Evolutionary conservation across 2,113 vertebrate genomes (phyloP), one percentile per base, ranked within the genome.

Genomic region (Columba janthina): DNA sequence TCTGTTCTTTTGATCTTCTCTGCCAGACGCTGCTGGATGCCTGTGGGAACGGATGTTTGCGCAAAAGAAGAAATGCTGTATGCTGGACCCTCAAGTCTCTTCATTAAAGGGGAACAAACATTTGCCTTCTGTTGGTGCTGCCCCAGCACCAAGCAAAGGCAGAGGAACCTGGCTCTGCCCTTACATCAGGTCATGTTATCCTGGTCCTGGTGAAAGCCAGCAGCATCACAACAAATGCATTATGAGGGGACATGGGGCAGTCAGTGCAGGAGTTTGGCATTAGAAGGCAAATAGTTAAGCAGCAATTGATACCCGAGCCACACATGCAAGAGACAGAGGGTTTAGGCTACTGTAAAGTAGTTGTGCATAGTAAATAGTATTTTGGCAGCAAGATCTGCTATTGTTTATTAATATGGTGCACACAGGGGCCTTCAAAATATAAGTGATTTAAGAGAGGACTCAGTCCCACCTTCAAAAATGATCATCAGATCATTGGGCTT

Each of bases 31-130:
- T 32, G 84, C 61, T 81, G 95, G 92, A 46, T 19, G 94, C 64
- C 94, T 92, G 82, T 90, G 81, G 85, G 94, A 96, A 78, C 51
- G 58, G 96, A 93, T 85, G 61, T 90, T 93, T 96, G 90, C 76
- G 94, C 70, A 65, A 69, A 93, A 48, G 69, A 91, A 62, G 65
- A 94, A 82, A 67, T 34, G 62, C 57, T 36, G 40, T 54, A 86
- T 0, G 28, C n/a, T 21, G 58, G 61, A 61, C 86, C 87, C 57
- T 89, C 75, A 22, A 67, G 69, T 42, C 57, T 58, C 75, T 72
- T 96, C 64, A 65, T 40, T 81, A 82, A 93, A 92, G 69, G 67
- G 84, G 66, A 96, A 29, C 58, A 96, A 83, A 77, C 19, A 42
- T 90, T 95, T 94, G 79, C 53, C 82, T 48, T 38, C 61, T 93